Conservation (phyloP, 1,140 invertebrate species). For the Ylistrum balloti region DNA sequence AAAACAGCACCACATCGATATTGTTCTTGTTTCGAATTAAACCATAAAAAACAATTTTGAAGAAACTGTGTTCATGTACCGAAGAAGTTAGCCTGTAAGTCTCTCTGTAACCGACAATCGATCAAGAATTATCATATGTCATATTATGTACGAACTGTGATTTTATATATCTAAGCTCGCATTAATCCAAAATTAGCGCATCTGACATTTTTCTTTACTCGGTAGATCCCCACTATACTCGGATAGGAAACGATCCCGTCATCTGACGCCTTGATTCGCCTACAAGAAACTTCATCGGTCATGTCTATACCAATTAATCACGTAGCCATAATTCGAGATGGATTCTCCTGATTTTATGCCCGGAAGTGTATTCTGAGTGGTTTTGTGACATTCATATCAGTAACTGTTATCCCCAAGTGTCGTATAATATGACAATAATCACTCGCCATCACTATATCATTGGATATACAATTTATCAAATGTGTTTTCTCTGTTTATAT, state of each 20-base stretch:
- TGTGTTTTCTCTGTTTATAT: constrained; percentile 27
- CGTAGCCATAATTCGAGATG: constrained; percentile 1
- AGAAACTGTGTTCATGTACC: no score
- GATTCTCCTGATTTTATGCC: constrained; percentile 28
- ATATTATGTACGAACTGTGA: not conserved
- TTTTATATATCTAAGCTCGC: not conserved
- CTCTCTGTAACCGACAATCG: not conserved
- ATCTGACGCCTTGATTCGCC: not conserved
- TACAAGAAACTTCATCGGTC: not conserved
- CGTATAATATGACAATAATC: constrained; percentile 29
- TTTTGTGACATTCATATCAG: constrained; percentile 5
- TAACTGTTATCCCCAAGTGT: not conserved
- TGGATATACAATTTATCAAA: constrained; percentile 34
- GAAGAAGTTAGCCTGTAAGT: no score
- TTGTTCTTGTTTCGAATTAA: no score
- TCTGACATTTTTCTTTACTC: not conserved
- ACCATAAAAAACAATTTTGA: no score
- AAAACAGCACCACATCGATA: no score
- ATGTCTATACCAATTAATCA: constrained; percentile 29
- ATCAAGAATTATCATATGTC: not conserved
- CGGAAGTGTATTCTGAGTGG: constrained; percentile 24
- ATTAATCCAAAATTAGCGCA: not conserved
- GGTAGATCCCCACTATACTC: not conserved
- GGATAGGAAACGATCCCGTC: not conserved
- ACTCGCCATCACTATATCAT: constrained; percentile 24